These are phyloP conservation scores for Oxystoma pomonae DNA, from an alignment of 2,888 invertebrate genomes.

Conservation along the genomic window DNA sequence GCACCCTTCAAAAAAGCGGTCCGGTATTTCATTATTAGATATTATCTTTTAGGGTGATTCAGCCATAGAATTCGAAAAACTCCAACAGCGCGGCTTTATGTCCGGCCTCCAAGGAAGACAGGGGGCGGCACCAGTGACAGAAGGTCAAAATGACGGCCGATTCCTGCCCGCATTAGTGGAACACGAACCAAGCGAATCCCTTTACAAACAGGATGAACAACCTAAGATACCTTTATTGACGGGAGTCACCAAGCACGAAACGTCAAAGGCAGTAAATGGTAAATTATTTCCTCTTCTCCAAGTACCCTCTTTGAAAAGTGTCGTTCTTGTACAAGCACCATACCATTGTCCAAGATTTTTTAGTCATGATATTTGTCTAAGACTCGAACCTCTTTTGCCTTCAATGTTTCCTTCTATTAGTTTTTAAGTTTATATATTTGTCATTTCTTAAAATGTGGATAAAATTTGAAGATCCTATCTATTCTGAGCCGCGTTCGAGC, in stretches of 20 bases:
- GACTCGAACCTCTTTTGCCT: too few species aligned
- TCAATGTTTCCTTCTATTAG: too few species aligned
- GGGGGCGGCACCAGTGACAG: constrained; percentile 65
- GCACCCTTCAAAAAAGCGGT: too few species aligned
- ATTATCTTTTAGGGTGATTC: constrained; percentile 53
- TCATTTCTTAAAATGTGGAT: too few species aligned
- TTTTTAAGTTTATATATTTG: too few species aligned
- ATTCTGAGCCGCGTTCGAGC: too few species aligned
- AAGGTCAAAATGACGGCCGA: constrained; percentile 62
- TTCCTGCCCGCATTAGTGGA: constrained; percentile 63
- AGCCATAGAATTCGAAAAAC: constrained; percentile 53
- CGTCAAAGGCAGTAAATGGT: constrained; percentile 59
- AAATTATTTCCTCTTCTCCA: too few species aligned
- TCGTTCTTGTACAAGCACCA: too few species aligned
- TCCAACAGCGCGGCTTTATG: constrained; percentile 58
- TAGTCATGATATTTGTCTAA: too few species aligned
- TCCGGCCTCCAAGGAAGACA: constrained; percentile 59
- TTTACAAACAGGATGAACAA: constrained; percentile 52
- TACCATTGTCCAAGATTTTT: too few species aligned
- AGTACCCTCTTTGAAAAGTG: too few species aligned
- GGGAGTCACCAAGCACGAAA: constrained; percentile 71
- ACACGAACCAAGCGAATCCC: constrained; percentile 58
- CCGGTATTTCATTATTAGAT: too few species aligned
- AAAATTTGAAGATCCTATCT: not conserved
- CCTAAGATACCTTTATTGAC: constrained; percentile 64